Evolutionary conservation across 2,113 vertebrate species (phyloP), one percentile per base, ranked within the genome.

Genomic region (Lagopus muta): DNA sequence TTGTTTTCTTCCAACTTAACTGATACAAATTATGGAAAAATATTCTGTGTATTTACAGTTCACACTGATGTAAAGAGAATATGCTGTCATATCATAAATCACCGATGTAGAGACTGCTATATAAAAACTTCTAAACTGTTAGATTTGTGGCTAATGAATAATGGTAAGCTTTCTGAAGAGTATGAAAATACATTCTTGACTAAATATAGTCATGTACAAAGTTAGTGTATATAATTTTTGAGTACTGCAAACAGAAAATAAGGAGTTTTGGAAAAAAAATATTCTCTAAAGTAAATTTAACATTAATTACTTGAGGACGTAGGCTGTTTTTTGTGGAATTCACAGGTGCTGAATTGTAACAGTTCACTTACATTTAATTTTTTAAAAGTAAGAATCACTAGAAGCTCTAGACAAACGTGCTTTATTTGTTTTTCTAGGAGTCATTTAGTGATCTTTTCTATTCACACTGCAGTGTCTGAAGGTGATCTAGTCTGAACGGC

Each of bases 371-470:
- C 24, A 64, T 76, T 74, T 95, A 16, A 66, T 91, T 93, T 91
- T 40, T 50, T 21, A 61, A 80, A 62, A 91, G 58, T 65, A 83
- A 77, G 82, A 82, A 52, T 32, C 5, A 2, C 34, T 30, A 55
- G 52, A 85, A 45, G 14, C 65, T 94, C 64, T 67, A 38, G 34
- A 21, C 54, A 36, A 2, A 0, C 58, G 6, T 57, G 54, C 84
- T 61, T 48, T 74, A 1, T 90, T 48, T 74, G 1, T 90, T 94
- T 92, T 90, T 11, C 45, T 88, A 48, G 27, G 30, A 74, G 22
- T 65, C 38, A 62, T 86, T 65, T 86, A 69, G 89, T 82, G 93
- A 76, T 92, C 67, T 19, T 66, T 94, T 88, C 71, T 85, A 65
- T 82, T 64, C 67, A 11, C 50, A 65, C 21, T 21, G 3, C 50